Conservation (phyloP, 2,797 vertebrate genomes). For the Anas capensis region DNA sequence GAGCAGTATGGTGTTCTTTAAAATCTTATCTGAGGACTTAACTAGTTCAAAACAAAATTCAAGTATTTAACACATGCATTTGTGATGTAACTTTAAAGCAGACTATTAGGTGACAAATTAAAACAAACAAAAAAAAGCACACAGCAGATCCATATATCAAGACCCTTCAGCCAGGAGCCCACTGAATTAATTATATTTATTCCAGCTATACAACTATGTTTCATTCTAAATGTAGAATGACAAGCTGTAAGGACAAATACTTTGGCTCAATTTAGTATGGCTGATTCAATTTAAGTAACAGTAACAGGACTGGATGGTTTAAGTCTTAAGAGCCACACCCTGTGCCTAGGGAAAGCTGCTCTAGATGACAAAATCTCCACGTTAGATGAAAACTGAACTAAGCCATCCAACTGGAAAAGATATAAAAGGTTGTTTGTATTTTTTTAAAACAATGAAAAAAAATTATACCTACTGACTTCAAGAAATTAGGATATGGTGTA, state of each 20-base stretch:
- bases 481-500: slow-evolving; percentile 34
- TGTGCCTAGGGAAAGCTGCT: neutral
- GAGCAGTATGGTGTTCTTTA: neutral
- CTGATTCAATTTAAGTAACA: neutral
- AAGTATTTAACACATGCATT: neutral
- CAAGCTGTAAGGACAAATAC: neutral
- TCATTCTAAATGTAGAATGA: neutral
- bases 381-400: neutral
- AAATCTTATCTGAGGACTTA: neutral
- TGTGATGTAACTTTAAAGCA: neutral
- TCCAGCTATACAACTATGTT: neutral
- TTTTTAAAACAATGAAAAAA: neutral
- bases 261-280: neutral
- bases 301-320: neutral
- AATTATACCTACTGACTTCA: neutral
- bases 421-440: neutral
- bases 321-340: neutral
- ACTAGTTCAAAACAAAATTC: neutral
- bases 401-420: neutral
- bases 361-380: neutral
- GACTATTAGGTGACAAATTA: neutral
- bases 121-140: neutral
- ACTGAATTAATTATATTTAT: neutral
- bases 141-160: neutral
- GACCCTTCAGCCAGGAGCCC: neutral